Evolutionary conservation across 2,888 invertebrate genomes (phyloP).

Genomic region (Cheilosia vernalis): DNA sequence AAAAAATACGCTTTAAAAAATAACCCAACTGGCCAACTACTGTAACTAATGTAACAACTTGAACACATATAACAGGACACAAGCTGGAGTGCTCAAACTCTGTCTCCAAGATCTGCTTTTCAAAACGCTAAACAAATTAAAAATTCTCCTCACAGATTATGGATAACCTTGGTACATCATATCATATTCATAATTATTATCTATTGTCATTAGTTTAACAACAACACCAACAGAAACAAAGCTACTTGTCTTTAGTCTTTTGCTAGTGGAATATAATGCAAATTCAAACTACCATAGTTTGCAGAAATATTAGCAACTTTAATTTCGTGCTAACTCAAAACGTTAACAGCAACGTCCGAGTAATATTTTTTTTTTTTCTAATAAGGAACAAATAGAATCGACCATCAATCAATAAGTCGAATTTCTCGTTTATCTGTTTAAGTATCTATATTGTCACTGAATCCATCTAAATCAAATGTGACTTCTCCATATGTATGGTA

Average conservation of each 20-base stretch:
- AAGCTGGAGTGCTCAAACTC: too few relatives aligned
- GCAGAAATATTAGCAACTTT: not conserved
- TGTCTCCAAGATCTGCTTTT: not conserved
- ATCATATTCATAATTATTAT: not conserved
- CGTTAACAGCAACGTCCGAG: not conserved
- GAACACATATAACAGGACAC: too few relatives aligned
- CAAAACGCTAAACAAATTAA: not conserved
- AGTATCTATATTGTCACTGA: not conserved
- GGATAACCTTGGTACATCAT: slow-evolving; percentile 5
- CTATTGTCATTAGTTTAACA: not conserved
- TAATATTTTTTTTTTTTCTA: not conserved
- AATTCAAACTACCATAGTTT: slow-evolving; percentile 6
- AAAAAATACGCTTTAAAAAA: too few relatives aligned
- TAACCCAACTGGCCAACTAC: too few relatives aligned
- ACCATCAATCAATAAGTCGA: not conserved
- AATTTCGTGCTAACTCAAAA: slow-evolving; percentile 4
- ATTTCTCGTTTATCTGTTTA: not conserved
- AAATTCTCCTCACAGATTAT: not conserved
- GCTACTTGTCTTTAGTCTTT: not conserved
- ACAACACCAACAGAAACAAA: not conserved
- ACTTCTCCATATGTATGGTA: not conserved
- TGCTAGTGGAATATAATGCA: slow-evolving; percentile 4
- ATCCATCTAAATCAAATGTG: not conserved
- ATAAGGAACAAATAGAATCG: not conserved
- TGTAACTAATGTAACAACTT: too few relatives aligned